Base-by-base conservation (phyloP, 2,113 vertebrate species). In the Takifugu flavidus region DNA sequence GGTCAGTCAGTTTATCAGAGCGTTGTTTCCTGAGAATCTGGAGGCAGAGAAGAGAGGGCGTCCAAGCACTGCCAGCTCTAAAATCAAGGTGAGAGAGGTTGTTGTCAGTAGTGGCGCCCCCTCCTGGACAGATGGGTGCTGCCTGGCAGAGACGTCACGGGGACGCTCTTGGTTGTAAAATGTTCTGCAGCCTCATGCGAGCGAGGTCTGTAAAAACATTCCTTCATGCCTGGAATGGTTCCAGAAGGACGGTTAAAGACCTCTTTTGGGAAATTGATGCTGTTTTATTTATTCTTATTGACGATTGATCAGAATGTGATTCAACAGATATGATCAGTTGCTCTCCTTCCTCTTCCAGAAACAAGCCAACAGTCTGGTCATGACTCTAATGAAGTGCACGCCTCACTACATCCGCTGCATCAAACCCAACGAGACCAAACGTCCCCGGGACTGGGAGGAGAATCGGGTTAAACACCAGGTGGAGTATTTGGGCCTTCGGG, bases 321-420 rank as follows among this genome's bases (percentile, higher is more conserved):
- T 49, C 46, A 49, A 3, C 43, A 45, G 13, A 45, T 5, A 10
- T 45, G 43, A 2, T 45, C 5, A 8, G 28, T 14, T 13, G 14
- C 6, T n/a, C 6, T 11, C 25, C 13, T 4, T 13, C 2, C 13
- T 13, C 3, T 13, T 25, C 5, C 49, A 93, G 92, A 92, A 91
- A 91, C 92, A 93, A 74, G 91, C 92, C n/a, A 93, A 93, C 77
- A 89, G 75, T 63, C 79, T 93, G 62, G 92, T 93, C 20, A 86
- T 88, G 70, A 92, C 92, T 0, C 84, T 93, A 56, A 93, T 93
- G 92, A 92, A 91, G 54, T 92, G 92, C 81, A 93, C 91, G 2
- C 92, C 92, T 2, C 92, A 93, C 78, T 93, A 93, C 77, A 93
- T 93, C 63, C 92, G 92, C 58, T 93, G 92, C 76, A 93, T 93